Percentiles rank a stretch among this genome's conserved stretches.
phyloP scores from a whole-genome alignment of 2,113 vertebrate genomes.

The Cheirogaleus medius region DNA sequence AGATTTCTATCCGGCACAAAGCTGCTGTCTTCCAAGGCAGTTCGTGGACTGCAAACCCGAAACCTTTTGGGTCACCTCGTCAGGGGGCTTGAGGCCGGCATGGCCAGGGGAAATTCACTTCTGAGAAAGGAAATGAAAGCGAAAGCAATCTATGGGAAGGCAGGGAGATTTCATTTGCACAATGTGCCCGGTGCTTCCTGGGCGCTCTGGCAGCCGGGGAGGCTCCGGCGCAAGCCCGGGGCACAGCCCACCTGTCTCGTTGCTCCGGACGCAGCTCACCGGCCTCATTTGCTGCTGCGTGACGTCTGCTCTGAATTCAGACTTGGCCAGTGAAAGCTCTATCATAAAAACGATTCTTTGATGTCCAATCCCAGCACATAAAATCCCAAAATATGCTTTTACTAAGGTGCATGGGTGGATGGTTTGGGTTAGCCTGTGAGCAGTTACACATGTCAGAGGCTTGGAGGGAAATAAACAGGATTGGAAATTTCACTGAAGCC shows the following conservation, averaged over 20 bases:
- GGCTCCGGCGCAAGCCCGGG: background rate
- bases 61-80: rapidly evolving
- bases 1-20: rapidly evolving
- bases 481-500: slow-evolving; percentile 70
- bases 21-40: rapidly evolving
- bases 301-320: slow-evolving; percentile 68
- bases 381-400: slow-evolving; percentile 81
- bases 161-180: background rate
- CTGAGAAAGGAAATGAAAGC: background rate
- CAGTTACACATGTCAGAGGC: slow-evolving; percentile 75
- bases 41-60: rapidly evolving
- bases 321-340: slow-evolving; percentile 71
- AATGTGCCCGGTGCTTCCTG: background rate
- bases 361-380: slow-evolving; percentile 80
- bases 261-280: background rate
- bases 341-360: slow-evolving; percentile 82
- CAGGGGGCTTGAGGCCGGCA: rapidly evolving
- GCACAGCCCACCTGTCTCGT: slow-evolving; percentile 74
- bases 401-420: slow-evolving; percentile 80
- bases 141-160: background rate
- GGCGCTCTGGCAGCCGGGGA: background rate
- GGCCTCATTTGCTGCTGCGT: background rate
- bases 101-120: rapidly evolving
- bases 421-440: slow-evolving; percentile 80
- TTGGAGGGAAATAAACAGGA: slow-evolving; percentile 63